Conservation (phyloP, 1,140 invertebrate genomes). For the Marisa cornuarietis region DNA sequence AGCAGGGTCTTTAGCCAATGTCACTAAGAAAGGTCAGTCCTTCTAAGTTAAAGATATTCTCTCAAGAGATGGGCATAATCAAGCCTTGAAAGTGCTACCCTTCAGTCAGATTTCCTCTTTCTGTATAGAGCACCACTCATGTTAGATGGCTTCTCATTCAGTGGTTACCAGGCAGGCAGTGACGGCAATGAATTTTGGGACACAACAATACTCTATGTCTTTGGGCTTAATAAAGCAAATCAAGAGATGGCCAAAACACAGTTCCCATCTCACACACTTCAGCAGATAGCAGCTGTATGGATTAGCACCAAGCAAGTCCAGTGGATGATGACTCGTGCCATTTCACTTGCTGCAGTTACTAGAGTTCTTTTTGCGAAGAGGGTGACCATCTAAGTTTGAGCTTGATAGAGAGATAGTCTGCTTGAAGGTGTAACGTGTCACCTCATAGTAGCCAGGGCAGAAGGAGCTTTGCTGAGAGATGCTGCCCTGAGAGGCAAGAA, state of each 20-base stretch:
- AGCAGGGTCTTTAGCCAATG: too few relatives aligned
- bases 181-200: too few relatives aligned
- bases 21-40: too few relatives aligned
- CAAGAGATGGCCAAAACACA: not conserved
- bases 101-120: too few relatives aligned
- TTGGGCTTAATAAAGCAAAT: not conserved
- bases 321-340: not conserved
- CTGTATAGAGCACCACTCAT: too few relatives aligned
- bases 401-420: slow-evolving; percentile 51
- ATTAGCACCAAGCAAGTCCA: not conserved
- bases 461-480: slow-evolving; percentile 48
- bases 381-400: not conserved
- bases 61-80: too few relatives aligned
- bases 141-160: too few relatives aligned
- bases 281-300: not conserved
- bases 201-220: not conserved
- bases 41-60: too few relatives aligned
- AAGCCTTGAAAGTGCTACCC: too few relatives aligned
- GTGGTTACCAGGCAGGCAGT: too few relatives aligned
- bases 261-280: not conserved
- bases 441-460: slow-evolving; percentile 57
- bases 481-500: slow-evolving; percentile 33
- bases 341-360: not conserved
- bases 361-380: not conserved
- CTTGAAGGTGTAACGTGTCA: slow-evolving; percentile 63